Conservation (phyloP, 2,797 vertebrate species). For the Gambusia yucatana region DNA sequence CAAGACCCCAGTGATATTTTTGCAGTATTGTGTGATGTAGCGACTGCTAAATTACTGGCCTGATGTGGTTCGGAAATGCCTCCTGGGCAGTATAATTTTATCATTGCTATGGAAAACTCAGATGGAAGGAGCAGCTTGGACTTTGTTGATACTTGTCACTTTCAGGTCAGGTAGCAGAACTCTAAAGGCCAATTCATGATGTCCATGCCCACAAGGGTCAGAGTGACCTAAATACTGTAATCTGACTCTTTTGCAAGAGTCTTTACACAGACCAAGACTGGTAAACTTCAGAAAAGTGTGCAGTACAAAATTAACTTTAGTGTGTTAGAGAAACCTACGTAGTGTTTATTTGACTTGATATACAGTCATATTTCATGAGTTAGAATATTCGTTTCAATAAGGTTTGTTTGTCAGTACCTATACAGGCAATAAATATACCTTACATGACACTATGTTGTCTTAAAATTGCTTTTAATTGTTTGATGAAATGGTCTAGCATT, state of each 20-base stretch:
- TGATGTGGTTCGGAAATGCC: neutral
- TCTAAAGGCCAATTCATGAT: constrained; percentile 14
- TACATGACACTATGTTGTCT: neutral
- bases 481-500: neutral
- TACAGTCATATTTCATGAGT: neutral
- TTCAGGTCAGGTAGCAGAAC: constrained; percentile 21
- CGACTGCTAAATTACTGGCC: constrained; percentile 2
- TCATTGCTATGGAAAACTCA: constrained; percentile 14
- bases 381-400: neutral
- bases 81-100: constrained; percentile 14
- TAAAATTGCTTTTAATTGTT: neutral
- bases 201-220: constrained; percentile 20
- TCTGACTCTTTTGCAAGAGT: constrained; percentile 16
- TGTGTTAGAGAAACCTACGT: neutral
- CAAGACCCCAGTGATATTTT: neutral
- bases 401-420: neutral
- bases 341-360: neutral
- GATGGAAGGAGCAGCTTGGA: constrained; percentile 8
- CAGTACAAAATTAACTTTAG: neutral
- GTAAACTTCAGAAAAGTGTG: constrained; percentile 7
- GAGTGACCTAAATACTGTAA: constrained; percentile 26
- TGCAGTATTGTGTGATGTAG: constrained; percentile 3
- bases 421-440: neutral
- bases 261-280: constrained; percentile 11
- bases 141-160: constrained; percentile 14